phyloP scores from a whole-genome alignment of 2,888 invertebrate genomes.

The Candidula unifasciata region DNA sequence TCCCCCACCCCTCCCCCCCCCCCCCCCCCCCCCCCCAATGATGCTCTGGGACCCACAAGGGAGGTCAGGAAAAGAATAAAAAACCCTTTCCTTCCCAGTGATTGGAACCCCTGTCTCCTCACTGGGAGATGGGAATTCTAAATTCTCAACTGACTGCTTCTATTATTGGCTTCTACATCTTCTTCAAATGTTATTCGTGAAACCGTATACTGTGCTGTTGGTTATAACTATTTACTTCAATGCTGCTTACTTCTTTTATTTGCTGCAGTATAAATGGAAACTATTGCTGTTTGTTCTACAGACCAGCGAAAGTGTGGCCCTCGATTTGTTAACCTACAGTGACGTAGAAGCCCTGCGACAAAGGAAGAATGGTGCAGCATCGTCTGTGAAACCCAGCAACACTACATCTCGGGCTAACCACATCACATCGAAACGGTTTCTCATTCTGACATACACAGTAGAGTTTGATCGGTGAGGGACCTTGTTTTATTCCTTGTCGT shows the following conservation, averaged over 20 bases:
- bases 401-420: conserved; percentile 63
- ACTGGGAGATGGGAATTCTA: too few species aligned
- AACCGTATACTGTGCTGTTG: not conserved
- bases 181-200: too few species aligned
- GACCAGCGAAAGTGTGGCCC: conserved; percentile 75
- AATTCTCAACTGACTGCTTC: too few species aligned
- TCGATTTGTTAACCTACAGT: conserved; percentile 76
- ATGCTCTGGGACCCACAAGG: too few species aligned
- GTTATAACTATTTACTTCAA: not conserved
- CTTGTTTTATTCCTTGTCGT: too few species aligned
- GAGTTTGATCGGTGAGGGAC: conserved; percentile 73
- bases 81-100: too few species aligned
- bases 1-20: too few species aligned
- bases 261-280: too few species aligned
- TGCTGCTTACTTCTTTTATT: not conserved
- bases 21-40: too few species aligned
- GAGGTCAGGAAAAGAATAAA: too few species aligned
- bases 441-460: conserved; percentile 77
- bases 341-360: conserved; percentile 76
- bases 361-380: conserved; percentile 67
- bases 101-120: too few species aligned
- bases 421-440: conserved; percentile 75
- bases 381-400: conserved; percentile 57
- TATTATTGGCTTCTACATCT: too few species aligned
- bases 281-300: conserved; percentile 8